phyloP scores from a whole-genome alignment of 2,797 vertebrate species.

The Pyrocephalus nanus region DNA sequence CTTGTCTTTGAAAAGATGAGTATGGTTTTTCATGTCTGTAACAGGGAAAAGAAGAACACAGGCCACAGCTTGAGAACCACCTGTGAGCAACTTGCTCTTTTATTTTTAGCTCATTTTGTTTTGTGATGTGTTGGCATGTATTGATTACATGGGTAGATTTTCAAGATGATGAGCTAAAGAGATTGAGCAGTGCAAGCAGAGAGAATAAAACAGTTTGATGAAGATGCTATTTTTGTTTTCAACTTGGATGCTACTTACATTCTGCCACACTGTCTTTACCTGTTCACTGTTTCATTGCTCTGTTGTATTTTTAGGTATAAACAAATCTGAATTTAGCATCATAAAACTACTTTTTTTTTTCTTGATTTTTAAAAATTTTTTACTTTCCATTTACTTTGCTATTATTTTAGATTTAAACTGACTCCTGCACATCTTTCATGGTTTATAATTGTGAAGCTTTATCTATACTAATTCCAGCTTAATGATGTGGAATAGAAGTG shows the following conservation, averaged over 20 bases:
- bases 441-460: neutral
- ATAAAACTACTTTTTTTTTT: neutral
- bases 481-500: neutral
- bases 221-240: slow-evolving; percentile 5
- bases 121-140: slow-evolving; percentile 13
- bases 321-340: neutral
- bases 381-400: neutral
- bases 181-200: neutral
- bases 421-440: neutral
- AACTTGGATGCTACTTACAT: neutral
- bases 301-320: neutral
- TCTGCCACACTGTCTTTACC: neutral
- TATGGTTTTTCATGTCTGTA: neutral
- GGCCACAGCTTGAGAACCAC: slow-evolving; percentile 27
- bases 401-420: neutral
- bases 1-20: neutral
- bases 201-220: neutral
- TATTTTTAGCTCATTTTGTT: slow-evolving; percentile 29
- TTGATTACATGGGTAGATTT: slow-evolving; percentile 15
- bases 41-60: neutral
- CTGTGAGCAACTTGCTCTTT: slow-evolving; percentile 9
- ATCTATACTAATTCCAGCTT: neutral
- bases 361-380: neutral
- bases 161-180: neutral
- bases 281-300: neutral